These are phyloP conservation scores for Polia nebulosa DNA, from an alignment of 2,888 invertebrate genomes.

Conservation along the genomic window DNA sequence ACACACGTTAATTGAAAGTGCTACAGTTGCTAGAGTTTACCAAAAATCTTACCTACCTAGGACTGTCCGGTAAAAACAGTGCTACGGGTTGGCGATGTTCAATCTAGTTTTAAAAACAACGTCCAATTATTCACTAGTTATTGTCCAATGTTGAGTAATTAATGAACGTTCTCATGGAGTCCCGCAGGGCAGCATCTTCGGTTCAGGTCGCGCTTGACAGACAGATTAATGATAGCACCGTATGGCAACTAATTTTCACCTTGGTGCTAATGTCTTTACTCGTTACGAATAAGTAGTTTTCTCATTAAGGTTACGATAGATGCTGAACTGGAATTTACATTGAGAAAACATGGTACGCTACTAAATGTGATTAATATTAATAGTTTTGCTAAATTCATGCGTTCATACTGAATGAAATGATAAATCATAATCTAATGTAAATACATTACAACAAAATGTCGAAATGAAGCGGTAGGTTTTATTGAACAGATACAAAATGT, in stretches of 20 bases:
- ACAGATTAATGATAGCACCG: constrained; percentile 32
- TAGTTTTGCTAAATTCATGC: not conserved
- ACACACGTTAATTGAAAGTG: constrained; percentile 29
- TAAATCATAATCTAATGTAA: constrained; percentile 4
- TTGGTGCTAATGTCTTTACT: constrained; percentile 31
- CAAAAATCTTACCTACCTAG: no score
- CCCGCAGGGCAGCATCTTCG: constrained; percentile 24
- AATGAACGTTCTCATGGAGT: constrained; percentile 6
- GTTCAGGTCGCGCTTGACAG: constrained; percentile 13
- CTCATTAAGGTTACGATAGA: constrained; percentile 18
- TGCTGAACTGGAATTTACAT: constrained; percentile 2
- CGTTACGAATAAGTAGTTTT: constrained; percentile 29
- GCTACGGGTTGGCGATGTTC: not conserved
- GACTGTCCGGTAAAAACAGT: no score
- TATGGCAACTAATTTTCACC: constrained; percentile 31
- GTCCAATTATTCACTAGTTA: constrained; percentile 7
- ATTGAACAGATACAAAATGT: constrained; percentile 3
- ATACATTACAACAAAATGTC: not conserved
- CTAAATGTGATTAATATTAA: not conserved
- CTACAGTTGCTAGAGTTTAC: not conserved
- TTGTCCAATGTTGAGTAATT: constrained; percentile 11
- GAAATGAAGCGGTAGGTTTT: not conserved
- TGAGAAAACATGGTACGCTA: not conserved
- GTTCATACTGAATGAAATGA: not conserved
- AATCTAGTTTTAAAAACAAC: constrained; percentile 11